Conservation (phyloP, 1,140 invertebrate genomes). For the Meloidogyne chitwoodi region DNA sequence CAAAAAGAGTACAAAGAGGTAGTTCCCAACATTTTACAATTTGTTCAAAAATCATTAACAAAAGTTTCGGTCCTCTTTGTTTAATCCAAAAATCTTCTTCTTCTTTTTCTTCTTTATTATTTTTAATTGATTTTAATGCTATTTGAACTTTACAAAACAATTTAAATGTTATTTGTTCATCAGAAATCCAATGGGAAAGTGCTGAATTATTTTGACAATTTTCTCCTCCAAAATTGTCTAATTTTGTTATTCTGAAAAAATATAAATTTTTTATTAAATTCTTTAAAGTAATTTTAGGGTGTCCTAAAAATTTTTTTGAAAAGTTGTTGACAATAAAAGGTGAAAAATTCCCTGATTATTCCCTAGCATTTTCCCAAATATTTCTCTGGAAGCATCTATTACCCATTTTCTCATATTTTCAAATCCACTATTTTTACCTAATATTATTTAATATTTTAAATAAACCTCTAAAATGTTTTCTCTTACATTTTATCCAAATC, state of each 20-base stretch:
- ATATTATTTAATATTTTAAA: too few species aligned
- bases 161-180: constrained; percentile 4
- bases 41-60: neutral
- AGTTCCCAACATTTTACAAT: neutral
- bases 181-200: constrained; percentile 7
- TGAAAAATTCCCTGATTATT: too few species aligned
- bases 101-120: neutral
- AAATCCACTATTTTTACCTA: too few species aligned
- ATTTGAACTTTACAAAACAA: constrained; percentile 19
- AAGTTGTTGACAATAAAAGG: too few species aligned
- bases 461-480: too few species aligned
- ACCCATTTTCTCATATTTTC: too few species aligned
- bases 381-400: too few species aligned
- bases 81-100: neutral
- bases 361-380: too few species aligned
- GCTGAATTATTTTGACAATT: neutral
- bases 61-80: neutral
- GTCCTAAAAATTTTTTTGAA: too few species aligned
- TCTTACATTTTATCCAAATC: constrained; percentile 16
- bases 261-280: neutral
- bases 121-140: neutral
- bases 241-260: neutral
- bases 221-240: neutral
- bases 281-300: too few species aligned
- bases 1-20: constrained; percentile 1